Evolutionary conservation across 2,888 invertebrate species (phyloP), one percentile per base, ranked within the genome.

Genomic region (Candidula unifasciata): DNA sequence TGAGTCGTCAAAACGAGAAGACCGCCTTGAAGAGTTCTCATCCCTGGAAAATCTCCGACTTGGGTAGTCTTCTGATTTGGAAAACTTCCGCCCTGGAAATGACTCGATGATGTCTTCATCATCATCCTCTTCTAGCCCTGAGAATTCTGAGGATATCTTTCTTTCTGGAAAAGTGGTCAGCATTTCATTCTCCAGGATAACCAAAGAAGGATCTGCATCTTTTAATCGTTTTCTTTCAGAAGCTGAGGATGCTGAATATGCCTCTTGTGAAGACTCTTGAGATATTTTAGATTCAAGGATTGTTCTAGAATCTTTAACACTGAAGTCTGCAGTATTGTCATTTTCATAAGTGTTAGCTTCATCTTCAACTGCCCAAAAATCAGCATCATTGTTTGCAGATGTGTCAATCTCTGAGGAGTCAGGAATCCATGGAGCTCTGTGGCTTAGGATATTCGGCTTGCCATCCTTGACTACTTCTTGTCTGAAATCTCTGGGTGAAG

Each of bases 21-120:
- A 85, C 21, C 81, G 71, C 8, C 85, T 27, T 8, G 81, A 81
- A 16, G 77, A 44, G n/a, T 30, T 64, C 2, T 85, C 85, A 27
- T 85, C 85, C n/a, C 85, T 76, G 3, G 85, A 85, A 57, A 85
- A 85, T 33, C 85, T 44, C n/a, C 85, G 73, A 16, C 37, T 30
- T 37, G 85, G 85, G 30, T 64, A 85, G 35, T 85, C 85, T 68
- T 85, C 85, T 8, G 85, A 85, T 52, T 76, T 76, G n/a, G 85
- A 85, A 57, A 85, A 80, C 60, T 85, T 85, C 24, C 85, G 64
- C 0, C 81, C 81, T n/a, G 85, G 85, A 60, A 85, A 85, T 16
- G 81, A 85, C 2, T 66, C 30, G 16, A 77, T 77, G 1, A 66
- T 52, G 5, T 77, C 77, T 37, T 85, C 85, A 13, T 82, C 81